These are phyloP conservation scores for Cosmia trapezina DNA, from an alignment of 2,888 invertebrate genomes.

Conservation along the genomic window DNA sequence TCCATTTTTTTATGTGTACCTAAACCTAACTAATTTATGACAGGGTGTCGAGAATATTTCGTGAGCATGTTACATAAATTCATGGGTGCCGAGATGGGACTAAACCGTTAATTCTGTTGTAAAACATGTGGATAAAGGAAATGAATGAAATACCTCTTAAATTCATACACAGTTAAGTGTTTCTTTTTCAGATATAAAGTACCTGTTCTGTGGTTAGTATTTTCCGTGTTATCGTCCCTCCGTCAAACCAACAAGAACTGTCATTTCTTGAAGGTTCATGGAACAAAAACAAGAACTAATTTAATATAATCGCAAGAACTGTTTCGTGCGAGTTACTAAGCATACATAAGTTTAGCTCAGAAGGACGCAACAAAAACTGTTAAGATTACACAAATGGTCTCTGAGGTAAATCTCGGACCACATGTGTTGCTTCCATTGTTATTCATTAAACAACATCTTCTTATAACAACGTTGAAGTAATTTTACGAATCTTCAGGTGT, in stretches of 20 bases:
- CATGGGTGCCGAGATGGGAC: too few species aligned
- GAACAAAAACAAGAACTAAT: constrained; percentile 16
- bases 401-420: constrained; percentile 19
- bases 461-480: background rate
- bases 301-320: constrained; percentile 16
- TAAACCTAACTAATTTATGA: too few species aligned
- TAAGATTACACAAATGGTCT: constrained; percentile 20
- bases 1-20: too few species aligned
- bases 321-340: constrained; percentile 21
- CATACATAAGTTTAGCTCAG: constrained; percentile 29
- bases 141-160: background rate
- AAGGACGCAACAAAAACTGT: constrained; percentile 34
- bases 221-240: background rate
- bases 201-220: too few species aligned
- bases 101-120: background rate
- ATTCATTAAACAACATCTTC: constrained; percentile 4
- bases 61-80: too few species aligned
- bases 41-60: too few species aligned
- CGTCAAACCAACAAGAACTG: background rate
- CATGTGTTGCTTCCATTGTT: constrained; percentile 21
- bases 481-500: constrained; percentile 3
- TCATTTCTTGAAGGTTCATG: constrained; percentile 1
- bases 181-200: too few species aligned
- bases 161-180: too few species aligned
- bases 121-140: background rate